Percentiles rank a stretch among this genome's conserved stretches.
These are phyloP conservation scores for Phymanthus crucifer DNA, from an alignment of 92 coral and sea anemone species.

Conservation along the genomic window DNA sequence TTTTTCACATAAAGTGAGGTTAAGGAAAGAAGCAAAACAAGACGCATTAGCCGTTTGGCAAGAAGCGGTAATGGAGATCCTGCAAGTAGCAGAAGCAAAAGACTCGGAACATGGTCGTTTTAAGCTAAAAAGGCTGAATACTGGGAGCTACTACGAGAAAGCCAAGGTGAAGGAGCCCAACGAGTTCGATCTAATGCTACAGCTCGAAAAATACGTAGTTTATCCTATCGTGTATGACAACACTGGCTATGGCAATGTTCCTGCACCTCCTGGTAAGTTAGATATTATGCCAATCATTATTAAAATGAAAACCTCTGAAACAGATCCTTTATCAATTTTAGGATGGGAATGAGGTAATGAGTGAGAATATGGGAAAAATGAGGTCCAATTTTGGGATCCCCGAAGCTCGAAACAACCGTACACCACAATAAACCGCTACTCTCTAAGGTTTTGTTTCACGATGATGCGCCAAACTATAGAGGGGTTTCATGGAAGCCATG, in stretches of 20 bases:
- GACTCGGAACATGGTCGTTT: constrained; percentile 57
- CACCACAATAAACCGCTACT: too few species aligned
- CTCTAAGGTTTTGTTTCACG: too few species aligned
- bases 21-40: neutral
- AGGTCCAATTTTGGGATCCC: too few species aligned
- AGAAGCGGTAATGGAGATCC: constrained; percentile 31
- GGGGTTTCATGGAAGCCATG: too few species aligned
- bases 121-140: neutral
- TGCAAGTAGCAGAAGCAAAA: constrained; percentile 19
- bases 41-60: constrained; percentile 54
- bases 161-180: constrained; percentile 60
- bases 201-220: constrained; percentile 27
- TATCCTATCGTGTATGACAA: constrained; percentile 25
- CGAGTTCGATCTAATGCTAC: constrained; percentile 76
- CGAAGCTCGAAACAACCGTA: too few species aligned
- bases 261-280: constrained; percentile 34
- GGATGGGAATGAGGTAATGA: too few species aligned
- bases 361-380: too few species aligned
- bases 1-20: constrained; percentile 1
- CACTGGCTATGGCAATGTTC: constrained; percentile 19
- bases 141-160: constrained; percentile 73
- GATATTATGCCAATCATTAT: too few species aligned
- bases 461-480: too few species aligned
- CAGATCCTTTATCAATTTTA: too few species aligned
- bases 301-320: too few species aligned